phyloP scores from a whole-genome alignment of 2,797 vertebrate species.

The Falco cherrug region DNA sequence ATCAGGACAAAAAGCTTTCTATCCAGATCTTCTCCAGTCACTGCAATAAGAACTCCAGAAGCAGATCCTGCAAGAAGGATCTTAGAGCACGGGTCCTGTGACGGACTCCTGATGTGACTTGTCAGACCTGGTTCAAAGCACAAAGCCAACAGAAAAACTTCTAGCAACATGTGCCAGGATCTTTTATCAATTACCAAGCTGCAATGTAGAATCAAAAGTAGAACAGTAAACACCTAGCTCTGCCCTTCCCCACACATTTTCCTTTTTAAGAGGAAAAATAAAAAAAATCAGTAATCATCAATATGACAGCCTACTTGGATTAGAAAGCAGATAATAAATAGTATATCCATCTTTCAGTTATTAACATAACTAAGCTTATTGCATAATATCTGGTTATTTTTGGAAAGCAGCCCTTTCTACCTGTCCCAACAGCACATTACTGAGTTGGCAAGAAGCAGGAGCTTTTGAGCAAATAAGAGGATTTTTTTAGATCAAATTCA shows the following conservation, averaged over 20 bases:
- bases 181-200: not conserved
- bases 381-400: conserved; percentile 21
- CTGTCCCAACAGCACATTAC: conserved; percentile 19
- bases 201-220: not conserved
- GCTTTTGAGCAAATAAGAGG: not conserved
- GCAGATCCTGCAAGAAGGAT: not conserved
- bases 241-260: not conserved
- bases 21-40: not conserved
- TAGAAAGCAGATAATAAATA: conserved; percentile 24
- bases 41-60: not conserved
- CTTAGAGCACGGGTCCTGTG: not conserved
- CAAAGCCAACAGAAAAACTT: not conserved
- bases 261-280: not conserved
- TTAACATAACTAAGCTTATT: conserved; percentile 46
- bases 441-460: not conserved
- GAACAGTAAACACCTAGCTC: not conserved
- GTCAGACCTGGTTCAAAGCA: not conserved
- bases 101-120: not conserved
- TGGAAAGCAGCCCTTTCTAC: conserved; percentile 29
- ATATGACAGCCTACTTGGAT: not conserved
- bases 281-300: not conserved
- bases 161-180: not conserved
- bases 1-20: not conserved
- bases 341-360: not conserved
- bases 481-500: not conserved